These are phyloP conservation scores for Altica lythri DNA, from an alignment of 2,888 invertebrate species.

Conservation along the genomic window DNA sequence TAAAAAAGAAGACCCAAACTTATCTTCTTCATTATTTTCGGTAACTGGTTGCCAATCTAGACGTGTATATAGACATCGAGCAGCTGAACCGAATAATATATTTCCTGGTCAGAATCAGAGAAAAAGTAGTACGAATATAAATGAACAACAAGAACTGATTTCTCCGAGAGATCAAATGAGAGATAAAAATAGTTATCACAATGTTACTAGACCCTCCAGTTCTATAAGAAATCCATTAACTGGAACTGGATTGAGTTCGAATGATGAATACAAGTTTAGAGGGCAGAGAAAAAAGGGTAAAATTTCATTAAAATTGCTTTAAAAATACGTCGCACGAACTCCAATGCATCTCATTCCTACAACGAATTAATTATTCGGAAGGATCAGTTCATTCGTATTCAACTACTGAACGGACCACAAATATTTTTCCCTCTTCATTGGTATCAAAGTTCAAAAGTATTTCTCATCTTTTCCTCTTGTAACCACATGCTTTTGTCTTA, in stretches of 20 bases:
- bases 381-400: too few species aligned
- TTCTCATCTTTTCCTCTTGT: too few species aligned
- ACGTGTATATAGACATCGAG: slow-evolving; percentile 27
- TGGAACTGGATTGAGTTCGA: slow-evolving; percentile 50
- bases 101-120: slow-evolving; percentile 11
- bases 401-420: too few species aligned
- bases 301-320: too few species aligned
- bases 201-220: slow-evolving; percentile 41
- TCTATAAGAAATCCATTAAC: slow-evolving; percentile 53
- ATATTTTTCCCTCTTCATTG: too few species aligned
- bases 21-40: slow-evolving; percentile 41
- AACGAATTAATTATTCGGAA: too few species aligned
- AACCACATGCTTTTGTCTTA: too few species aligned
- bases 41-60: slow-evolving; percentile 43
- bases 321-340: too few species aligned
- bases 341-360: too few species aligned
- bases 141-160: background rate
- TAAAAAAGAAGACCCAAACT: slow-evolving; percentile 36
- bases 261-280: slow-evolving; percentile 47
- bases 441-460: too few species aligned
- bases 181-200: slow-evolving; percentile 39
- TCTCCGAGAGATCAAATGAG: slow-evolving; percentile 25
- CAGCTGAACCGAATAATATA: slow-evolving; percentile 12
- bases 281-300: slow-evolving; percentile 43
- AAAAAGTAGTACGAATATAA: slow-evolving; percentile 18